A percentile compares a stretch with the other conserved stretches of the same genome.
These are phyloP conservation scores for Pygoscelis antarcticus DNA, from an alignment of 2,113 vertebrate genomes.

Conservation along the genomic window DNA sequence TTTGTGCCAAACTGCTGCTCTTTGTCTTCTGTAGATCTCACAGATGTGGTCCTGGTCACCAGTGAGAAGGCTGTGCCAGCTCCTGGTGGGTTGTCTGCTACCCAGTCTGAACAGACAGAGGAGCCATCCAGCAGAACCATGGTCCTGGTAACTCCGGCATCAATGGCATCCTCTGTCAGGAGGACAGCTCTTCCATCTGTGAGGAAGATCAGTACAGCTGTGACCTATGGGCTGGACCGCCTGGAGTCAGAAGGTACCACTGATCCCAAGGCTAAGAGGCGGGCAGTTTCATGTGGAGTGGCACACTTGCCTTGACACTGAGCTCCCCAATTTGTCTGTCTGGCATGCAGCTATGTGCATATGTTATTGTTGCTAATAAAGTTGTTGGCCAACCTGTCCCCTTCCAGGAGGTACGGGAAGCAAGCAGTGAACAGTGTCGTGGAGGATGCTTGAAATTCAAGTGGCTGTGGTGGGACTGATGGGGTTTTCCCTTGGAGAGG, in stretches of 20 bases:
- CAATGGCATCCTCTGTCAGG: conserved; percentile 27
- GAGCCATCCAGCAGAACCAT: conserved; percentile 6
- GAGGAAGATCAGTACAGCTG: conserved; percentile 56
- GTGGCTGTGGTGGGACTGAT: neutral
- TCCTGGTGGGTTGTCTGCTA: neutral
- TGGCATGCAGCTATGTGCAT: neutral
- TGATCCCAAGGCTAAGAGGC: neutral
- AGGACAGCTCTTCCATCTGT: conserved; percentile 39
- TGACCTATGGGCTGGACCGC: conserved; percentile 74
- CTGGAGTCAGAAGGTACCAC: conserved; percentile 88
- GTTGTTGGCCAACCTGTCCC: neutral
- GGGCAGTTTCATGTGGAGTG: neutral
- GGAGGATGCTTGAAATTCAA: neutral
- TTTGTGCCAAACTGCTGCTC: neutral
- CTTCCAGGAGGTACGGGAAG: neutral
- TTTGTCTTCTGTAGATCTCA: neutral
- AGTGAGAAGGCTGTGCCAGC: conserved; percentile 16
- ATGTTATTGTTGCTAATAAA: neutral
- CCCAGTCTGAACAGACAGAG: conserved; percentile 25
- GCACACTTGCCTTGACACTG: neutral
- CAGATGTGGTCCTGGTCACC: neutral
- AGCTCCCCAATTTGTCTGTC: neutral
- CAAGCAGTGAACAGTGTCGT: neutral
- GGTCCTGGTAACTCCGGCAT: conserved; percentile 2
- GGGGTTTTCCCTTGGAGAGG: neutral